Conservation (phyloP, 35 echinoderm and acorn worm genomes). For the Eucidaris tribuloides region DNA sequence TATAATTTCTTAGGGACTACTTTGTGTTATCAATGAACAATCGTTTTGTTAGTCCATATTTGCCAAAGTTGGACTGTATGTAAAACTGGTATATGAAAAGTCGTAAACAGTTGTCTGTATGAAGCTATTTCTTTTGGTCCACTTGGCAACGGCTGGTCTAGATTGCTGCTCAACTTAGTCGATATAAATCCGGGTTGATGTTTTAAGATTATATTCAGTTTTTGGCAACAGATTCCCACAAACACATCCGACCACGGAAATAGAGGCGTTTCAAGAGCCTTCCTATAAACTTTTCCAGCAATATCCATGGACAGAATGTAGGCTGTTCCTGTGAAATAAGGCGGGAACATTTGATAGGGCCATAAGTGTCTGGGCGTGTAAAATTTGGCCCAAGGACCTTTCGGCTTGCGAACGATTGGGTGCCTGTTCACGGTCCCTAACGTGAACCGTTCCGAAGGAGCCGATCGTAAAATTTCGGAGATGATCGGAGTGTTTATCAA, state of each 20-base stretch:
- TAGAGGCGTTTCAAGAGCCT: background rate
- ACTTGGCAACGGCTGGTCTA: background rate
- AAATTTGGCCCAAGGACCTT: background rate
- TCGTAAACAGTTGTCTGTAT: background rate
- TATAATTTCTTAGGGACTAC: no score
- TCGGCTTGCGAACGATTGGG: background rate
- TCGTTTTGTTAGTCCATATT: slow-evolving; percentile 6
- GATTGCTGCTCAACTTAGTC: background rate
- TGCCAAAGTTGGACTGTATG: background rate
- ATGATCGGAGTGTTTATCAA: background rate
- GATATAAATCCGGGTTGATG: background rate
- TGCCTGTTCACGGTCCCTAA: background rate
- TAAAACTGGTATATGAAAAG: background rate
- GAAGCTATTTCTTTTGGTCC: background rate
- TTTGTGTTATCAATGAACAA: no score
- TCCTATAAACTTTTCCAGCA: background rate
- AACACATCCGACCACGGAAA: slow-evolving; percentile 27
- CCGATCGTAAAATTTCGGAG: background rate
- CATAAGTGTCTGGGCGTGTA: slow-evolving; percentile 29
- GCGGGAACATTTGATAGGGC: background rate
- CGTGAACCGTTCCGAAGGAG: background rate
- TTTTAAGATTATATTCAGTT: background rate
- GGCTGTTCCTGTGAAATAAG: slow-evolving; percentile 15
- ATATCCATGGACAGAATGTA: slow-evolving; percentile 27
- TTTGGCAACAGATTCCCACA: slow-evolving; percentile 8